Evolutionary conservation across 2,797 vertebrate species (phyloP).

Genomic region (Enteromius thamalakanensis): DNA sequence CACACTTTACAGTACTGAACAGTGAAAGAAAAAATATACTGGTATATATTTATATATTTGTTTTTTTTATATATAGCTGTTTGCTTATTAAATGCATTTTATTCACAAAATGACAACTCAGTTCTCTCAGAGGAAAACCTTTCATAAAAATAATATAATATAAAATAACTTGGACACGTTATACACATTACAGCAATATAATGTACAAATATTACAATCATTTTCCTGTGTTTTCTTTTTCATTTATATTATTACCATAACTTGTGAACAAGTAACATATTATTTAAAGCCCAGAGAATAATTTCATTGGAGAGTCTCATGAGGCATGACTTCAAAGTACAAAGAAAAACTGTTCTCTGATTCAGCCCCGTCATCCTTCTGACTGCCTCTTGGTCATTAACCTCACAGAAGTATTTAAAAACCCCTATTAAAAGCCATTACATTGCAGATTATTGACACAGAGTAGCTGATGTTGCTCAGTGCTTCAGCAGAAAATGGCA

Average conservation of each 20-base stretch:
- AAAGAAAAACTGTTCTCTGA: constrained; percentile 47
- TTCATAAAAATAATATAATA: constrained; percentile 90
- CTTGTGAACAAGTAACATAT: constrained; percentile 78
- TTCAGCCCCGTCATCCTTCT: constrained; percentile 45
- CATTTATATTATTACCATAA: constrained; percentile 73
- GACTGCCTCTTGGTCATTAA: constrained; percentile 62
- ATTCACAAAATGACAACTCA: constrained; percentile 87
- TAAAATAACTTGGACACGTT: constrained; percentile 87
- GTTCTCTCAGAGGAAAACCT: constrained; percentile 82
- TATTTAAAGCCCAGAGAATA: constrained; percentile 80
- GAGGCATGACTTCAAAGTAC: constrained; percentile 63
- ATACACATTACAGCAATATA: constrained; percentile 84
- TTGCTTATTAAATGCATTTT: constrained; percentile 87
- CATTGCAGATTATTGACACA: constrained; percentile 66
- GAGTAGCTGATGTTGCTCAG: constrained; percentile 62
- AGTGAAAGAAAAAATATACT: constrained; percentile 88
- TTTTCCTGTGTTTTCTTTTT: constrained; percentile 79
- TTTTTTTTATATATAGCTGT: constrained; percentile 84
- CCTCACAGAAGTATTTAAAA: constrained; percentile 62
- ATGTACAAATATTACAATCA: constrained; percentile 90
- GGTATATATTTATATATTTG: constrained; percentile 80
- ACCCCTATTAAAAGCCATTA: constrained; percentile 61
- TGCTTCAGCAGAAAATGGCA: constrained; percentile 58
- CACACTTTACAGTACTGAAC: constrained; percentile 88
- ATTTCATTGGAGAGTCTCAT: constrained; percentile 74